Evolutionary conservation across 2,888 invertebrate species (phyloP), one percentile per base, ranked within the genome.

Genomic region (Malacosoma neustria): DNA sequence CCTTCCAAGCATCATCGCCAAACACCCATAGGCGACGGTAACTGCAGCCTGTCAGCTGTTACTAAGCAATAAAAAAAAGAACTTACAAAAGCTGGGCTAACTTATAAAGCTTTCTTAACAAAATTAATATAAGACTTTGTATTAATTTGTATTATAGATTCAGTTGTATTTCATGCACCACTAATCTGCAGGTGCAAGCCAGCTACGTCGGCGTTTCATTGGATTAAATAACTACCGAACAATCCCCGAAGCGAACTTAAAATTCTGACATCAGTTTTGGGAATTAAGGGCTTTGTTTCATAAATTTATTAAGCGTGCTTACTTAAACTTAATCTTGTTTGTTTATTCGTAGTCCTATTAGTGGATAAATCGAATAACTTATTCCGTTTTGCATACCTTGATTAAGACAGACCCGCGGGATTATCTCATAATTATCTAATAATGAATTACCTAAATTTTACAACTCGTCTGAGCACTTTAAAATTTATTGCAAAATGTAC

Each of bases 321-420:
- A 62, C 67, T 62, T 54, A 53, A 54, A 60, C 59, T 65, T 73
- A 77, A 79, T 80, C 73, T 67, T 72, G 66, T 74, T 76, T 75
- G 68, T 72, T 75, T 74, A 77, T 66, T 71, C 64, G 54, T 58
- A 61, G 69, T 71, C 70, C 71, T 72, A 80, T 73, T 73, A 79
- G 65, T 66, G 71, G 64, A 66, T 70, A 74, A 77, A 73, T 73
- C 62, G 65, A 69, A 77, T 77, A 75, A 76, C 57, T 71, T 74
- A 80, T 84, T 81, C 81, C 63, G 72, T 81, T 80, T 79, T 56
- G 57, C 54, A 51, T 53, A 49, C 55, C 61, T 59, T 70, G 69
- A 73, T 76, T 76, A 69, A 51, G 51, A 46, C 48, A 45, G 55
- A 57, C 57, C 61, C 51, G 52, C 56, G 45, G 58, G 67, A 65